phyloP scores from a whole-genome alignment of 1,140 invertebrate genomes.

The Zaprionus lachaisei region DNA sequence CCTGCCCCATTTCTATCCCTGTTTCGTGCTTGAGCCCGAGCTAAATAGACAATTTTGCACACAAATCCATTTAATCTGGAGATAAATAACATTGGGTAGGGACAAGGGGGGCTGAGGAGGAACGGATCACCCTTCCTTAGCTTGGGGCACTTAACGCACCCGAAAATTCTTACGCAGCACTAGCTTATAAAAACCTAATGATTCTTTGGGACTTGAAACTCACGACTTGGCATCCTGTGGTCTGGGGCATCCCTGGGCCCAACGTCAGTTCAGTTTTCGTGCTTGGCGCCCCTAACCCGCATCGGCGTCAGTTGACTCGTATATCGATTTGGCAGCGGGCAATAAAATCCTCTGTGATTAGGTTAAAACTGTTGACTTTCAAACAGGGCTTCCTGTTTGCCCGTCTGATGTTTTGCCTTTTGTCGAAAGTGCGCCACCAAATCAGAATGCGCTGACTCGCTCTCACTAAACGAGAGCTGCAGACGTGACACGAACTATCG shows the following conservation, averaged over 20 bases:
- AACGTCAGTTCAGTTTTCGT: constrained; percentile 1
- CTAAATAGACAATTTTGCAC: constrained; percentile 83
- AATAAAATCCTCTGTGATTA: constrained; percentile 81
- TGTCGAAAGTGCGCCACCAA: constrained; percentile 30
- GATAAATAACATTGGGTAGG: constrained; percentile 75
- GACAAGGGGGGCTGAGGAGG: background rate
- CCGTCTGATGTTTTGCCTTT: constrained; percentile 25
- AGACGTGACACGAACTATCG: background rate
- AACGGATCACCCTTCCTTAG: constrained; percentile 1
- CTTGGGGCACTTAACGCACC: constrained; percentile 71
- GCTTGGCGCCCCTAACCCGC: background rate
- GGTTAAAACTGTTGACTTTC: constrained; percentile 82
- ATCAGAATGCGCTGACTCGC: constrained; percentile 28
- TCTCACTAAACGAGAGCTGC: background rate
- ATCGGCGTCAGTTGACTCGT: constrained; percentile 19
- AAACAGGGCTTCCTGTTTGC: constrained; percentile 63
- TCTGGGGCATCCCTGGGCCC: background rate
- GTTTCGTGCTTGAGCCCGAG: constrained; percentile 17
- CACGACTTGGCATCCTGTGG: constrained; percentile 34
- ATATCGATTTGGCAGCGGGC: constrained; percentile 73
- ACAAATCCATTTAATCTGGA: constrained; percentile 82
- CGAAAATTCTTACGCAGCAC: constrained; percentile 79
- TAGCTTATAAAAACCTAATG: constrained; percentile 62
- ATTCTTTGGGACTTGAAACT: constrained; percentile 55
- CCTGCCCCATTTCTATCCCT: background rate